Conservation (phyloP, 2,797 vertebrate genomes). For the Artibeus jamaicensis region DNA sequence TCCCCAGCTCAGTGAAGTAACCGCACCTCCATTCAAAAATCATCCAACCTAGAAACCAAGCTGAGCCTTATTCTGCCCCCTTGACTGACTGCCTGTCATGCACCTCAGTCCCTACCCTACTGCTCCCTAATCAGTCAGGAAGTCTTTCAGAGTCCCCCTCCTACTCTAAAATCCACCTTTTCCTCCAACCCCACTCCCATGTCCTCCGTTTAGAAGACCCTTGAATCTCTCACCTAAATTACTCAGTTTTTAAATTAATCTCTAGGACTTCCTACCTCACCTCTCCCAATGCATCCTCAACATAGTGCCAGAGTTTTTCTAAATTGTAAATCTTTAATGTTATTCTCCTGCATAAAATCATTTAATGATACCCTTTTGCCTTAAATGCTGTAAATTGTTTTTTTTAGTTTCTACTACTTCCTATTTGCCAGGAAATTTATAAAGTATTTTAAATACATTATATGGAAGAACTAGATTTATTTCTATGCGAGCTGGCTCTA, state of each 20-base stretch:
- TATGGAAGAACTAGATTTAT: background rate
- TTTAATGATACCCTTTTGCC: background rate
- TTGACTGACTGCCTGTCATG: background rate
- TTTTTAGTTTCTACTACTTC: background rate
- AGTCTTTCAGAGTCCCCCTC: background rate
- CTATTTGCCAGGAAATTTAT: background rate
- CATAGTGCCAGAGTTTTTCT: background rate
- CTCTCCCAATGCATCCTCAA: background rate
- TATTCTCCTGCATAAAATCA: background rate
- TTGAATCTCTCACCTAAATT: background rate
- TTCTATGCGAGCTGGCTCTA: background rate
- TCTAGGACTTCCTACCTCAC: background rate
- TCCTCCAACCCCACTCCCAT: background rate
- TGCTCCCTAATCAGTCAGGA: background rate
- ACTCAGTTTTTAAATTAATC: background rate
- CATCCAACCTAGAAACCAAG: background rate
- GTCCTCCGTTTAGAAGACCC: background rate
- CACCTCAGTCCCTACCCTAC: background rate
- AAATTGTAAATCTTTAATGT: background rate
- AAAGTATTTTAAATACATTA: conserved; percentile 9
- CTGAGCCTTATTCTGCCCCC: background rate
- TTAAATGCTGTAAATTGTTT: background rate
- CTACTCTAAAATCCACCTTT: background rate
- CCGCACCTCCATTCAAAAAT: background rate
- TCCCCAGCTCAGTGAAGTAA: background rate